Evolutionary conservation across 2,113 vertebrate genomes (phyloP), one percentile per base, ranked within the genome.

Genomic region (Pachycephala philippinensis): DNA sequence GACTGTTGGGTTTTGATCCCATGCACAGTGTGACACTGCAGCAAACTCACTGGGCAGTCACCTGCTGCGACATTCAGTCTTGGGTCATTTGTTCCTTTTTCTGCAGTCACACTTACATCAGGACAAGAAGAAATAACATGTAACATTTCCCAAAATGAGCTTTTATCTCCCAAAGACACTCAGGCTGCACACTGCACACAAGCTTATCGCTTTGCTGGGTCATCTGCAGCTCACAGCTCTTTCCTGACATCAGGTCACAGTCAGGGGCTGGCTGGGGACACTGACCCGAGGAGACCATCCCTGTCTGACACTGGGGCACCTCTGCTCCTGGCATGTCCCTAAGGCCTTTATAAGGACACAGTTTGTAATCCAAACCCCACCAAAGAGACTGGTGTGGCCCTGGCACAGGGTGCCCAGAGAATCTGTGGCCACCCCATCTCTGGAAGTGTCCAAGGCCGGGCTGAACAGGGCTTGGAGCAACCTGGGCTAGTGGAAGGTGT

Each of bases 331-430:
- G 35, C 0, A 0, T 3, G 5, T 33, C 56, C 77, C 65, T 27
- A 3, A 0, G 1, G 45, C 21, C n/a, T 56, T 42, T 47, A 23
- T 9, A 31, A 61, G n/a, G 81, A 33, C 26, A 24, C 0, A 1
- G 21, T 6, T 7, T 60, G 49, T 9, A 71, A 70, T 33, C 4
- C 54, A 89, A 72, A 87, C 12, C n/a, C 4, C 56, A 45, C 6
- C 31, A 77, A n/a, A 1, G 4, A 54, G 54, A 18, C 30, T 53
- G 30, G 16, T 7, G 16, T 11, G 61, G n/a, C 33, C 28, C 11
- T 35, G 47, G n/a, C 47, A 83, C 15, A 76, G 47, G 7, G 1
- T 49, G 4, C 7, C 56, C 56, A 56, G 22, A 42, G 49, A 23
- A 84, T 0, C 22, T 33, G 26, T 37, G 35, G 42, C 26, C 84